Evolutionary conservation across 2,888 invertebrate species (phyloP).

Genomic region (Mythimna impura): DNA sequence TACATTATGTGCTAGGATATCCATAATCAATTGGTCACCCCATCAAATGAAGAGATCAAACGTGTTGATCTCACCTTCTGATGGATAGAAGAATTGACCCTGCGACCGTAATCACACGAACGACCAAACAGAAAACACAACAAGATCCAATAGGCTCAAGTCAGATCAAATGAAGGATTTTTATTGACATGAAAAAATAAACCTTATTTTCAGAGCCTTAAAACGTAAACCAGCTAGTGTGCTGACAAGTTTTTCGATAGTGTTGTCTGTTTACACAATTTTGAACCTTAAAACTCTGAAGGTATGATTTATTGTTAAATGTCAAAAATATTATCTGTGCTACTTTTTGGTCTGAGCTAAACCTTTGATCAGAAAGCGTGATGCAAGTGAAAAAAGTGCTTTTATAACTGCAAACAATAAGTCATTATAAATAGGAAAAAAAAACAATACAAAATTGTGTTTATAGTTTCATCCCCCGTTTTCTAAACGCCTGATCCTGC

Average conservation of each 20-base stretch:
- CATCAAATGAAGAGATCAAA: conserved; percentile 77
- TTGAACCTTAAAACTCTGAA: not conserved
- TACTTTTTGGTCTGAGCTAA: conserved; percentile 13
- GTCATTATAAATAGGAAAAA: conserved; percentile 5
- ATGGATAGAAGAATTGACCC: conserved; percentile 88
- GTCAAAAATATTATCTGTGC: not conserved
- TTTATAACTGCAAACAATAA: conserved; percentile 32
- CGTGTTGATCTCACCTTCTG: conserved; percentile 71
- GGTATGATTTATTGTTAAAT: not conserved
- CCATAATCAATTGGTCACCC: conserved; percentile 86
- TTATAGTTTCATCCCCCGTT: conserved; percentile 15
- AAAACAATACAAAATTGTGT: conserved; percentile 13
- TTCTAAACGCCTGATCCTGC: not conserved
- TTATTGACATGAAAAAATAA: not conserved
- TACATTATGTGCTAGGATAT: conserved; percentile 85
- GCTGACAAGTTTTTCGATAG: no score
- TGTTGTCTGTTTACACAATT: not conserved
- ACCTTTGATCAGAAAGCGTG: conserved; percentile 40
- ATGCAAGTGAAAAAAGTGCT: conserved; percentile 36
- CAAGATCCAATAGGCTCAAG: conserved; percentile 46
- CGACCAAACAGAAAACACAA: conserved; percentile 84
- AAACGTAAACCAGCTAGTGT: not conserved
- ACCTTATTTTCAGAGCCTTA: not conserved
- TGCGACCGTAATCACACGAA: conserved; percentile 82
- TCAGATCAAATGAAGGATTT: not conserved